phyloP scores from a whole-genome alignment of 37 sponge, comb jelly and placozoan genomes.

The Chondrosia reniformis region DNA sequence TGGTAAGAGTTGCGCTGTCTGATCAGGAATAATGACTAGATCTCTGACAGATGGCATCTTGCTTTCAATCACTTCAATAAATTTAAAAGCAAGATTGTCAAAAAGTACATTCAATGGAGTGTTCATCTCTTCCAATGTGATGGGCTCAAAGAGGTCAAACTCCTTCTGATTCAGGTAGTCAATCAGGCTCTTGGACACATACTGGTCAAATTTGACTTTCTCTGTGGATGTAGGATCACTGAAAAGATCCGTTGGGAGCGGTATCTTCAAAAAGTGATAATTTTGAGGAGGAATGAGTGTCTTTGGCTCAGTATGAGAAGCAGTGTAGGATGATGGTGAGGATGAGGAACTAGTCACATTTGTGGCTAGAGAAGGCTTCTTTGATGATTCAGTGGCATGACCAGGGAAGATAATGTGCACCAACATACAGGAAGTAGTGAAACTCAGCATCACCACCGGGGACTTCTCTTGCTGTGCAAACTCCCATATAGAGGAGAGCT shows the following conservation, averaged over 20 bases:
- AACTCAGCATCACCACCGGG: slow-evolving; percentile 54
- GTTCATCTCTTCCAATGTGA: not conserved
- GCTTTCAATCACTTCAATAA: slow-evolving; percentile 28
- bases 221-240: not conserved
- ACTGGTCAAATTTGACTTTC: slow-evolving; percentile 11
- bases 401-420: slow-evolving; percentile 15
- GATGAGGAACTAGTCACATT: not conserved
- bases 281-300: not conserved
- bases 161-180: slow-evolving; percentile 12
- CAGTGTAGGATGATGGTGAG: not conserved
- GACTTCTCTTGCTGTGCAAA: slow-evolving; percentile 16
- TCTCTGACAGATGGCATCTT: not conserved
- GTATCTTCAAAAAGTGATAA: slow-evolving; percentile 7
- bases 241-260: not conserved
- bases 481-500: slow-evolving; percentile 2
- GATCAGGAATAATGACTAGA: slow-evolving; percentile 54
- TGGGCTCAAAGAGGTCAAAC: slow-evolving; percentile 1
- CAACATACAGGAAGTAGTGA: slow-evolving; percentile 41
- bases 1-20: slow-evolving; percentile 53
- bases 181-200: slow-evolving; percentile 5
- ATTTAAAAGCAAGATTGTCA: slow-evolving; percentile 30
- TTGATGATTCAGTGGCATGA: not conserved
- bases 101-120: slow-evolving; percentile 46
- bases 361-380: not conserved
- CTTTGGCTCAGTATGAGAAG: not conserved